phyloP scores from a whole-genome alignment of 1,140 invertebrate species.

The Caenorhabditis latens region DNA sequence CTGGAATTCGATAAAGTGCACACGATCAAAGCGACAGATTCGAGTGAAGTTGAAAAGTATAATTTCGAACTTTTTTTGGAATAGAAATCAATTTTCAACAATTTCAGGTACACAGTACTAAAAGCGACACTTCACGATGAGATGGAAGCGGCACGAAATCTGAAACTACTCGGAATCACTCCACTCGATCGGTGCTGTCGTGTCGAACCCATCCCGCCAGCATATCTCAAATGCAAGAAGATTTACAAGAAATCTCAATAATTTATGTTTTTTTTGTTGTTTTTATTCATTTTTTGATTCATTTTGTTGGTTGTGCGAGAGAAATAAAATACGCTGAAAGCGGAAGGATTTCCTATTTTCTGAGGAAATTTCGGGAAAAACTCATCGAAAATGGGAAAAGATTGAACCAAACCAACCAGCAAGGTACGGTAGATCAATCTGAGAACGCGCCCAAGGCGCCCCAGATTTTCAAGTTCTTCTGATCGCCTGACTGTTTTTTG shows the following conservation, averaged over 20 bases:
- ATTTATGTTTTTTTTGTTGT: neutral
- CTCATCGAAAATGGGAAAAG: too few relatives aligned
- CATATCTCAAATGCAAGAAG: constrained; percentile 31
- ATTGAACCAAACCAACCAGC: too few relatives aligned
- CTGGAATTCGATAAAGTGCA: constrained; percentile 9
- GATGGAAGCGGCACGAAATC: constrained; percentile 2
- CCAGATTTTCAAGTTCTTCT: too few relatives aligned
- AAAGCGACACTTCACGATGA: constrained; percentile 31
- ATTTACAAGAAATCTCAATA: constrained; percentile 6
- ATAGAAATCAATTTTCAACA: neutral
- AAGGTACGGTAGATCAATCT: too few relatives aligned
- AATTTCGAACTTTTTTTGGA: neutral
- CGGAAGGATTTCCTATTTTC: too few relatives aligned
- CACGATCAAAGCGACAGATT: constrained; percentile 17
- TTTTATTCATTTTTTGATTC: neutral
- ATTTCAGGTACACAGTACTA: neutral
- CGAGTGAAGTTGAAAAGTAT: constrained; percentile 35
- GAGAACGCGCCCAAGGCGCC: too few relatives aligned
- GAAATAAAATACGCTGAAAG: too few relatives aligned
- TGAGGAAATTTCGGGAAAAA: too few relatives aligned
- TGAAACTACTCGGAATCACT: constrained; percentile 29
- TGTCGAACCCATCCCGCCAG: constrained; percentile 24
- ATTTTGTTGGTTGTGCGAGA: neutral
- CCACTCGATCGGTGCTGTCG: neutral
- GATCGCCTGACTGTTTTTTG: neutral